phyloP scores from a whole-genome alignment of 2,797 vertebrate species.

The Bucorvus abyssinicus region DNA sequence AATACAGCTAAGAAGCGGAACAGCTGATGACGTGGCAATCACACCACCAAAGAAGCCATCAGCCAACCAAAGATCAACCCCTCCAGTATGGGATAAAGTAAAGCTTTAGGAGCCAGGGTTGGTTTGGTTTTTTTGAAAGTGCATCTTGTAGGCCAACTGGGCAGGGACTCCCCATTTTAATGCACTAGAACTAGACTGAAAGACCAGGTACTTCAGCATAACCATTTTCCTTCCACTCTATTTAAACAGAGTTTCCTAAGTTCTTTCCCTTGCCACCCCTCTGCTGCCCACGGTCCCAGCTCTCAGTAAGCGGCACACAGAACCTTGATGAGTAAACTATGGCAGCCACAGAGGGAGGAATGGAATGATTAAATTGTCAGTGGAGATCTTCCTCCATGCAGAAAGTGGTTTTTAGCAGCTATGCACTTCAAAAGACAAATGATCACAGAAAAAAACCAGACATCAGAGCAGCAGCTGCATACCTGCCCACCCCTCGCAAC shows the following conservation, averaged over 20 bases:
- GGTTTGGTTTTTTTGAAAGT: not conserved
- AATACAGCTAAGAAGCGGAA: not conserved
- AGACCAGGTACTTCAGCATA: not conserved
- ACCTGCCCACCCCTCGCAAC: not conserved
- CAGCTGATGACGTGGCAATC: not conserved
- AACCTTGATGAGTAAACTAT: not conserved
- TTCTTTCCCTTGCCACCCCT: not conserved
- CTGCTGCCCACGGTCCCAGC: not conserved
- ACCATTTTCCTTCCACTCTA: not conserved
- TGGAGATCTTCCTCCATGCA: not conserved
- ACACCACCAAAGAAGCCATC: not conserved
- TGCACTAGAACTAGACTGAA: not conserved
- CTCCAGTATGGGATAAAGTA: not conserved
- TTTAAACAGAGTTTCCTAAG: not conserved
- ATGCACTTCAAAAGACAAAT: not conserved
- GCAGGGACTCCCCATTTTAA: not conserved
- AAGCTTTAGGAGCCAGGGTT: not conserved
- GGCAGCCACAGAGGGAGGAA: not conserved
- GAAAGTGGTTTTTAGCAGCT: not conserved
- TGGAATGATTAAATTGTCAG: not conserved
- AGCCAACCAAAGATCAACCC: no score
- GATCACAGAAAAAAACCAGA: not conserved
- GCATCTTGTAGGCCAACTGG: not conserved
- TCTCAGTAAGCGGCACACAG: not conserved
- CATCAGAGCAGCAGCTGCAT: not conserved